Evolutionary conservation across 2,888 invertebrate genomes (phyloP).

Genomic region (Diarsia rubi): DNA sequence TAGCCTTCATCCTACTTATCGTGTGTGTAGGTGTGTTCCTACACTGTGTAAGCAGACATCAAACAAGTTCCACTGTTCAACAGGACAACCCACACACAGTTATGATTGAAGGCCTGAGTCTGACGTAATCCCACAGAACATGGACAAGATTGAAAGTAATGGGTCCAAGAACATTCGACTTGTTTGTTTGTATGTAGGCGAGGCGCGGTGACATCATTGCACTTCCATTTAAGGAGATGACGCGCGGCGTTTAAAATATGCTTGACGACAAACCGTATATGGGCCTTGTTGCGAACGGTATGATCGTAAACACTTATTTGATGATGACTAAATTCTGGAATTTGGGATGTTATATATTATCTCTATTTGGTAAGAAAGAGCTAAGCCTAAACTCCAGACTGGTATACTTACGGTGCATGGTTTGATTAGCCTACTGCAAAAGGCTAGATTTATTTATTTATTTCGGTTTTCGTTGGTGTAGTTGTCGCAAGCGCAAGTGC

Average conservation of each 20-base stretch:
- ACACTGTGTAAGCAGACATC: background rate
- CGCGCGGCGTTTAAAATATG: conserved; percentile 50
- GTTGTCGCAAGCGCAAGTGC: too few species aligned
- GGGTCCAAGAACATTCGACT: conserved; percentile 62
- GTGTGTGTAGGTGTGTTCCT: background rate
- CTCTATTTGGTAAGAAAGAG: background rate
- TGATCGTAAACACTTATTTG: conserved; percentile 3
- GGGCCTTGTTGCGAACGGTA: conserved; percentile 41
- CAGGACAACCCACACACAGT: conserved; percentile 60
- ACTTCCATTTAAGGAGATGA: conserved; percentile 66
- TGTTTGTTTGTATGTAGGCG: conserved; percentile 48
- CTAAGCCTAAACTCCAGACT: background rate
- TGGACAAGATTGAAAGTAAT: conserved; percentile 63
- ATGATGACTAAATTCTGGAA: conserved; percentile 19
- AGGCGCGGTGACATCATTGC: conserved; percentile 72
- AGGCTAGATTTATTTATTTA: background rate
- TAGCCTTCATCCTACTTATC: conserved; percentile 7
- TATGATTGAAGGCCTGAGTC: conserved; percentile 57
- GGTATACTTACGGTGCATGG: background rate
- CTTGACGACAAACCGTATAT: conserved; percentile 55
- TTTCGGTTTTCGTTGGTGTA: too few species aligned
- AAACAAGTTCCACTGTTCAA: background rate
- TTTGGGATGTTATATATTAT: background rate
- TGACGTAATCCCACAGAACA: conserved; percentile 63
- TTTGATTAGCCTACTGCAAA: background rate